Evolutionary conservation across 2,888 invertebrate genomes (phyloP).

Genomic region (Baronia brevicornis): DNA sequence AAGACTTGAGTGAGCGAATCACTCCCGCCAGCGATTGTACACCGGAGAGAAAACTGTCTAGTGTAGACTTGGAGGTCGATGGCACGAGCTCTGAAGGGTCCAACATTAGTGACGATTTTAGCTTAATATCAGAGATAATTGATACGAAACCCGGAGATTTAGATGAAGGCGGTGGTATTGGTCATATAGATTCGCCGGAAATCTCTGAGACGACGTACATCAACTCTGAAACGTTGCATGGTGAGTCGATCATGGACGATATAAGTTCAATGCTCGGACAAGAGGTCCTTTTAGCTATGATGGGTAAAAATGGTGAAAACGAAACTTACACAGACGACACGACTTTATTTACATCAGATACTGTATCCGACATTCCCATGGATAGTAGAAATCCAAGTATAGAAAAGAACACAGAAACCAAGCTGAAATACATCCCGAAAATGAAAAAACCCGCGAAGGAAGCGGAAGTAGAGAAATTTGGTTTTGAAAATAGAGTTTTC

Average conservation of each 20-base stretch:
- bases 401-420: constrained; percentile 76
- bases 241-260: constrained; percentile 87
- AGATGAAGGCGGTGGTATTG: constrained; percentile 75
- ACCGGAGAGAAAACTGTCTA: constrained; percentile 58
- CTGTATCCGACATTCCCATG: constrained; percentile 66
- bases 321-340: constrained; percentile 84
- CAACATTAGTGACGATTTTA: constrained; percentile 82
- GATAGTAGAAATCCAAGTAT: constrained; percentile 71
- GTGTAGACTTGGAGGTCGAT: constrained; percentile 67
- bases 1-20: constrained; percentile 44
- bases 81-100: constrained; percentile 78
- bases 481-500: constrained; percentile 84
- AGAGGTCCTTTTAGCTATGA: constrained; percentile 80
- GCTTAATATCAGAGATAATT: constrained; percentile 81
- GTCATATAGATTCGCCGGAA: constrained; percentile 90
- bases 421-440: constrained; percentile 73
- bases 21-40: constrained; percentile 56
- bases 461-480: constrained; percentile 74
- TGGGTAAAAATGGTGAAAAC: constrained; percentile 75
- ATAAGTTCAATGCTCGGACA: constrained; percentile 84
- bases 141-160: constrained; percentile 65
- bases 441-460: constrained; percentile 62
- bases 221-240: constrained; percentile 83
- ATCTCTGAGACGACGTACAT: constrained; percentile 81
- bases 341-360: constrained; percentile 78